Base-by-base conservation (phyloP, 2,888 invertebrate species). In the Acleris laterana region DNA sequence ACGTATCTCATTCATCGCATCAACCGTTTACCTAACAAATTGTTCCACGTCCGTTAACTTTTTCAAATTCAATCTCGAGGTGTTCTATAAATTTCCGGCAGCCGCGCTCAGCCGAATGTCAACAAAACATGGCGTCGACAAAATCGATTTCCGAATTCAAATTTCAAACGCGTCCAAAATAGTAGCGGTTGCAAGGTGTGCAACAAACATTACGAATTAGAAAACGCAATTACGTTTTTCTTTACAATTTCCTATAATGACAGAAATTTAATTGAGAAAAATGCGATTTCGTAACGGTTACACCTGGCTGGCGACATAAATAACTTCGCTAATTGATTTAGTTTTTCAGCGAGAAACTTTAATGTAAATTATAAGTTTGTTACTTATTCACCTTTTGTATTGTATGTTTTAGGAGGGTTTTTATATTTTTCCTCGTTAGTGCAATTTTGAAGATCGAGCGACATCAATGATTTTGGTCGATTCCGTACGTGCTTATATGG, bases 391-490 rank as follows among this genome's bases (percentile, higher is more conserved):
- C 38, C 13, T 13, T 6, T 52, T 25, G 3, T n/a, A 9, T 17
- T 20, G 55, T n/a, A 20, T 38, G 7, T 42, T 42, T 53, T 22
- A 17, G 20, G 20, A 55, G 17, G 16, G n/a, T 20, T 17, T 46
- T 17, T n/a, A 44, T 44, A 82, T 88, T 90, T 89, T 87, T 38
- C 2, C 87, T 84, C 79, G 81, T 87, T 87, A 88, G 84, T 85
- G 84, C 88, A 84, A 91, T 90, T 89, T 89, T 91, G 88, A 87
- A 81, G 73, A 80, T 80, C 77, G 82, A 83, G 82, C 85, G 88
- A 85, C 90, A 89, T 90, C 88, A 88, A 91, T 91, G 86, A 87
- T 90, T 90, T 91, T 89, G 87, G 87, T 86, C 81, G 77, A 87
- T 91, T 90, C 86, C 81, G 80, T 87, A 83, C 87, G 82, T 79